Evolutionary conservation across 2,888 invertebrate genomes (phyloP).

Genomic region (Pristionchus mayeri): DNA sequence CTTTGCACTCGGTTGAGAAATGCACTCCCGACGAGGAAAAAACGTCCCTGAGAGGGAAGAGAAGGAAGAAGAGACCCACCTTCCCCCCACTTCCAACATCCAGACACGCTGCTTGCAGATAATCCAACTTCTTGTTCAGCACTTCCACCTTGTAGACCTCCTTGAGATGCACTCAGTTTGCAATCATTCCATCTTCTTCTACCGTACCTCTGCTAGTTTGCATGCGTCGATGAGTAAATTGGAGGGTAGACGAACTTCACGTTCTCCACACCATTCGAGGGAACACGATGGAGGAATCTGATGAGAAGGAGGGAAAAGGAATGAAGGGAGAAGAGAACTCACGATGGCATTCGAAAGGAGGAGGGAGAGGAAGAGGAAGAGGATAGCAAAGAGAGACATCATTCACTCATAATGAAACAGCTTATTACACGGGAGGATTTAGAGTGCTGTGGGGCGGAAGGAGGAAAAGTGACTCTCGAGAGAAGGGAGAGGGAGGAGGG

Average conservation of each 20-base stretch:
- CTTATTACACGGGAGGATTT: neutral
- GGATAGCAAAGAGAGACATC: neutral
- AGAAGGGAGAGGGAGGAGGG: neutral
- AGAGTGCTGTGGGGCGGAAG: slow-evolving; percentile 18
- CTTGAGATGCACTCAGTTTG: no score
- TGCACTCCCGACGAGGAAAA: no score
- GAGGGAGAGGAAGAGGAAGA: neutral
- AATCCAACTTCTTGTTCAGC: slow-evolving; percentile 27
- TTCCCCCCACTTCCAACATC: neutral
- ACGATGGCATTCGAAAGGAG: neutral
- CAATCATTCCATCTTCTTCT: no score
- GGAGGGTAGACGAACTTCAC: slow-evolving; percentile 20
- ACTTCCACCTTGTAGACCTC: slow-evolving; percentile 42
- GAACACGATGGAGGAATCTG: slow-evolving; percentile 24
- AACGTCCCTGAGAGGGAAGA: no score
- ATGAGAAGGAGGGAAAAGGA: slow-evolving; percentile 7
- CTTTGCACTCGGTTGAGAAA: no score
- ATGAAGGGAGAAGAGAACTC: no score
- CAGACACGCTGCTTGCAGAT: slow-evolving; percentile 32
- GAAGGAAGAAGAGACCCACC: no score
- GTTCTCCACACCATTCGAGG: slow-evolving; percentile 44
- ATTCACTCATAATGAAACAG: slow-evolving; percentile 39
- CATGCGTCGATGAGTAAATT: slow-evolving; percentile 23
- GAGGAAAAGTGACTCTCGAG: neutral
- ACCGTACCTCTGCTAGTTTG: slow-evolving; percentile 21